phyloP scores from a whole-genome alignment of 2,113 vertebrate species.

The Ochotona princeps region DNA sequence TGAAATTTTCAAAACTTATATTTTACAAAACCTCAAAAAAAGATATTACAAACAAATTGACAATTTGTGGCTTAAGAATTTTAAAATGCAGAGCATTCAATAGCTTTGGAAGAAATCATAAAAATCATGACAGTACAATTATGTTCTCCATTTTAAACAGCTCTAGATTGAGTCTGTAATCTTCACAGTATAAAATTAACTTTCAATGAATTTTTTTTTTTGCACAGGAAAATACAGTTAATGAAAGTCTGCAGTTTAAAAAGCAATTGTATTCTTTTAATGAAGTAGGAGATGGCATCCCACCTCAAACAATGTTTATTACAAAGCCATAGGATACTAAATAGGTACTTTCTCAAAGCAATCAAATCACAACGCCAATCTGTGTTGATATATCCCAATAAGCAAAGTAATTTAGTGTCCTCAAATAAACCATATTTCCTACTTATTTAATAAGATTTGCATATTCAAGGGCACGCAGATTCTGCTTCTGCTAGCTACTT shows the following conservation, averaged over 20 bases:
- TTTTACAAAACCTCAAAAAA: neutral
- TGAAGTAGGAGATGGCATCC: constrained; percentile 40
- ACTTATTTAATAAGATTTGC: constrained; percentile 58
- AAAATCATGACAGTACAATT: neutral
- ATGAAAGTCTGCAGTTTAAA: constrained; percentile 32
- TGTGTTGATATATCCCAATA: constrained; percentile 64
- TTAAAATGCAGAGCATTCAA: neutral
- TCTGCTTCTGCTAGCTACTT: neutral
- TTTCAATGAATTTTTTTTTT: constrained; percentile 25
- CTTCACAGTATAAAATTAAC: constrained; percentile 34
- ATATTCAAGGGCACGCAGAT: constrained; percentile 25
- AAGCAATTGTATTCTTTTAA: constrained; percentile 48
- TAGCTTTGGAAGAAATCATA: neutral
- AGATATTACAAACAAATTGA: neutral
- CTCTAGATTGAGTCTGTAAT: neutral
- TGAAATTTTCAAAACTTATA: neutral
- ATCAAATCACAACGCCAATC: constrained; percentile 50
- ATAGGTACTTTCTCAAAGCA: constrained; percentile 57
- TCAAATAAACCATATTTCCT: constrained; percentile 55
- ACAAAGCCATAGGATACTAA: constrained; percentile 25
- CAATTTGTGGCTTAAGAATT: neutral
- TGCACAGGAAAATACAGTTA: constrained; percentile 30
- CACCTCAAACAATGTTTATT: constrained; percentile 60
- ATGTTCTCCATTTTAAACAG: neutral
- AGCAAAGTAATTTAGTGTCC: constrained; percentile 59